Evolutionary conservation across 2,888 invertebrate genomes (phyloP), one percentile per base, ranked within the genome.

Genomic region (Campaea margaritaria): DNA sequence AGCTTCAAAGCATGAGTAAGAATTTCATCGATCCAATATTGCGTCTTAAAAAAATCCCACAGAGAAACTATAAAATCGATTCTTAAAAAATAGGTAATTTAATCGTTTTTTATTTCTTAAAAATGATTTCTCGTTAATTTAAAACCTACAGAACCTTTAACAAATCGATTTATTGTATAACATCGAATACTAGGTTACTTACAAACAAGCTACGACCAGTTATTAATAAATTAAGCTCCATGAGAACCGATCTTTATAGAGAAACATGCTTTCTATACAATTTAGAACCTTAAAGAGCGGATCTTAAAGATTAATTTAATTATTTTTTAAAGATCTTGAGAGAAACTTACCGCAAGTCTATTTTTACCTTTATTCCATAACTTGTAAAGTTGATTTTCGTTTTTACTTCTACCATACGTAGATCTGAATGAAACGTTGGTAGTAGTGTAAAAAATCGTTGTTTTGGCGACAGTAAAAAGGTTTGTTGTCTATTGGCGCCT

Each of bases 191-290:
- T 55, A 41, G 34, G 43, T 45, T 53, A 39, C 36, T 53, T 42
- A 54, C 54, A 48, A 58, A 49, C 57, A 38, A 12, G 55, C 31
- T 41, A 41, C 54, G 42, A 45, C 41, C 46, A 34, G 16, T 45
- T 53, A 45, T 46, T 54, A 57, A 56, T 48, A 48, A 36, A 43
- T 27, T 46, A 10, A 41, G 8, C 5, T 39, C 16, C 66, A 63
- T 66, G 66, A 61, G 63, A 62, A 65, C 47, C 46, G 16, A 34
- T 51, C 42, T 36, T 28, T 41, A 31, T 8, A 27, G 7, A 36
- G 12, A 27, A 34, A 21, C 36, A n/a, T 15, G n/a, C 42, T 15
- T 15, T 50, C 2, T 41, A 21, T 10, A 13, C 5, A 8, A 54
- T 41, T 50, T 16, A 36, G 5, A 50, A 43, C 55, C 43, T 39